Base-by-base conservation (phyloP, 2,113 vertebrate species). In the Myotis brandtii region DNA sequence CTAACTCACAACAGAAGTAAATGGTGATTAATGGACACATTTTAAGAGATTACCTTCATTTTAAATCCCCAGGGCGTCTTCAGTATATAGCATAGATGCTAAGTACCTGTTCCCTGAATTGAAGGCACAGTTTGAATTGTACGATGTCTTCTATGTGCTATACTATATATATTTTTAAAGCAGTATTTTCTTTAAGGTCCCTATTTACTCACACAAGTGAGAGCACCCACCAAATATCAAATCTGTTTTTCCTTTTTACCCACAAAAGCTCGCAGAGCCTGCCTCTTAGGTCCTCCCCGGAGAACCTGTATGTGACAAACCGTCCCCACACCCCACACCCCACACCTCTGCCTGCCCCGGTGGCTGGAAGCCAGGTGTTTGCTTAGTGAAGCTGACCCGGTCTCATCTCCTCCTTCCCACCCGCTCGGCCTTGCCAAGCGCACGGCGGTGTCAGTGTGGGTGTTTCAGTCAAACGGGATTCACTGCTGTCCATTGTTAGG, bases 371-470 rank as follows among this genome's bases (percentile, higher is more conserved):
- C 87, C 97, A 96, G 93, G 82, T 96, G 97, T 96, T 95, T 69
- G 50, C 79, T 91, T 59, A 37, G 80, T 73, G 48, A 67, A 93
- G 52, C 2, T 77, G 86, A 95, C 72, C 81, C 87, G n/a, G 5
- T 95, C 76, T 93, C 73, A 14, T 76, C 80, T 59, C 86, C 90
- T 82, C 73, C 34, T 87, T 86, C 83, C 89, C 59, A 89, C 46
- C 91, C 18, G 95, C 43, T 56, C 54, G 93, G 79, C 88, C 83
- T 96, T 94, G 52, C 89, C 91, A 95, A 67, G 73, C 86, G 94
- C 95, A 93, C 89, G 95, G 94, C 89, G 34, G 95, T 95, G 91
- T 84, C 32, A 84, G 93, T 81, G 86, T 95, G 92, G 92, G 96
- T 79, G 87, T 97, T 88, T 92, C 52, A 70, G 81, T 67, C 37